These are phyloP conservation scores for Amblyteles armatorius DNA, from an alignment of 2,888 invertebrate species.

Conservation along the genomic window DNA sequence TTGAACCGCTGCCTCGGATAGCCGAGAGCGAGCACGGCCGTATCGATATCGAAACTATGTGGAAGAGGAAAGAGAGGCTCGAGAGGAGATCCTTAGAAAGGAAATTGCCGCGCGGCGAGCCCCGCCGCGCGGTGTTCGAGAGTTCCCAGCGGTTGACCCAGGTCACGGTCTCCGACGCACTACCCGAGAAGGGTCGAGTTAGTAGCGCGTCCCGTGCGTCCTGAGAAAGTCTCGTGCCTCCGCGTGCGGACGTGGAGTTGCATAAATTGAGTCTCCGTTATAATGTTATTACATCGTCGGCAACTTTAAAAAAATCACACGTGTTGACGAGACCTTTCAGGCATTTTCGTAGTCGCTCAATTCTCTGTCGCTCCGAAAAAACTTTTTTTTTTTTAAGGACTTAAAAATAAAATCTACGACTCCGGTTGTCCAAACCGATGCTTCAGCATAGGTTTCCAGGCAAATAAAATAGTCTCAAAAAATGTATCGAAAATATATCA, in stretches of 20 bases:
- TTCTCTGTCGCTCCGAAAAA: not conserved
- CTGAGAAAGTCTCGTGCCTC: conserved; percentile 23
- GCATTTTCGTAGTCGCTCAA: not conserved
- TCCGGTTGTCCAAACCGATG: too few relatives aligned
- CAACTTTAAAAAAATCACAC: conserved; percentile 32
- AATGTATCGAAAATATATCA: too few relatives aligned
- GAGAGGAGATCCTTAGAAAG: conserved; percentile 53
- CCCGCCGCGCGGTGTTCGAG: conserved; percentile 26
- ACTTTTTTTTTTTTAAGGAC: conserved; percentile 10
- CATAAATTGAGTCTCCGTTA: conserved; percentile 56
- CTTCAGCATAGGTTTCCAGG: too few relatives aligned
- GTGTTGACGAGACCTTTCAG: conserved; percentile 24
- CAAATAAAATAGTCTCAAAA: too few relatives aligned
- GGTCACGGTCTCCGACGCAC: conserved; percentile 56
- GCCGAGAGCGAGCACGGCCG: conserved; percentile 44
- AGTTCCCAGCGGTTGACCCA: conserved; percentile 60
- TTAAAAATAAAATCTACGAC: not conserved
- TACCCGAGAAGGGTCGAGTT: conserved; percentile 55
- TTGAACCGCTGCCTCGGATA: conserved; percentile 49
- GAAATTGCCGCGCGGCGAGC: conserved; percentile 33
- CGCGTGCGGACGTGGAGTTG: conserved; percentile 52
- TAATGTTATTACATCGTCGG: not conserved
- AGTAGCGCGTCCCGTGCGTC: conserved; percentile 21
- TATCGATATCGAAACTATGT: conserved; percentile 21
- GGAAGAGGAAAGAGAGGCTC: conserved; percentile 18